Evolutionary conservation across 2,888 invertebrate genomes (phyloP).

Genomic region (Drosophila engyochracea): DNA sequence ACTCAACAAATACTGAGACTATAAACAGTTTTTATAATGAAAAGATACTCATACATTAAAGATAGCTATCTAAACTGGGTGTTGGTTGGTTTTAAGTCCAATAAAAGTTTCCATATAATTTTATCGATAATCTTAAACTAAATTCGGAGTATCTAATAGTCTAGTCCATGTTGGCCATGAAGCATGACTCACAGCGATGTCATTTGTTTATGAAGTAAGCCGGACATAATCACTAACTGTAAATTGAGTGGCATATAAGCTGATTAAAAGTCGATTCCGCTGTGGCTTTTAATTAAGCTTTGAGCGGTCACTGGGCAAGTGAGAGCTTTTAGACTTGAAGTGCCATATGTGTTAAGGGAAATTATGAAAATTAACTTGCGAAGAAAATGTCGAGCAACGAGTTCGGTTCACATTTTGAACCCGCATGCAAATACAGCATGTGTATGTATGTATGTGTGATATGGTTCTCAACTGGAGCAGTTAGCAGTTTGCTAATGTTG

Average conservation of each 20-base stretch:
- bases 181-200: slow-evolving; percentile 21
- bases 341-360: slow-evolving; percentile 6
- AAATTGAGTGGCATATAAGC: slow-evolving; percentile 68
- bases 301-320: slow-evolving; percentile 11
- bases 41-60: background rate
- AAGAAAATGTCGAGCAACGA: slow-evolving; percentile 7
- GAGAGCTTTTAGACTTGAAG: slow-evolving; percentile 7
- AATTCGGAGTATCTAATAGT: background rate
- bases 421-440: slow-evolving; percentile 38
- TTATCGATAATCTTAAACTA: too few species aligned
- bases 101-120: background rate
- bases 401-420: slow-evolving; percentile 24
- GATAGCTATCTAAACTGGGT: background rate
- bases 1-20: background rate
- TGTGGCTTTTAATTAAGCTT: slow-evolving; percentile 45
- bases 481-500: slow-evolving; percentile 47
- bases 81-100: background rate
- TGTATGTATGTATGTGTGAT: background rate
- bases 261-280: slow-evolving; percentile 66
- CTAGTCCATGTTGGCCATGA: background rate
- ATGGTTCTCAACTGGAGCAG: slow-evolving; percentile 27
- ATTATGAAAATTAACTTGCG: slow-evolving; percentile 18
- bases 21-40: background rate
- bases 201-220: slow-evolving; percentile 34
- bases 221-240: slow-evolving; percentile 57